Evolutionary conservation across 2,113 vertebrate species (phyloP).

Genomic region (Rhabdornis inornatus): DNA sequence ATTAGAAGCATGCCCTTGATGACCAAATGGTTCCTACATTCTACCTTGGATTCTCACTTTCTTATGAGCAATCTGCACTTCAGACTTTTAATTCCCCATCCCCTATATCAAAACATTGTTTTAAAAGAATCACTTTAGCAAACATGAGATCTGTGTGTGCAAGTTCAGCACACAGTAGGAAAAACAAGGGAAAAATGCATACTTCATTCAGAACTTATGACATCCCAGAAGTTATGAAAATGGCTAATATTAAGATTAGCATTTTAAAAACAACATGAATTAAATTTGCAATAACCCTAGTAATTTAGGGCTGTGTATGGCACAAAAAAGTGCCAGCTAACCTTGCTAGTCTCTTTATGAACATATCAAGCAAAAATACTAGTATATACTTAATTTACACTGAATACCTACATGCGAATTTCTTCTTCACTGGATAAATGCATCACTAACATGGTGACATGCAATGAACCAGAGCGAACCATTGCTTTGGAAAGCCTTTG

Average conservation of each 20-base stretch:
- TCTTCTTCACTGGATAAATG: slow-evolving; percentile 85
- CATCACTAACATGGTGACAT: slow-evolving; percentile 90
- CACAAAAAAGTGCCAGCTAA: not conserved
- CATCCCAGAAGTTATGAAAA: not conserved
- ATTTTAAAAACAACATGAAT: not conserved
- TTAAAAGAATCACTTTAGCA: not conserved
- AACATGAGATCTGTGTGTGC: not conserved
- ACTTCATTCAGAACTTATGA: not conserved
- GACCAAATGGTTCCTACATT: not conserved
- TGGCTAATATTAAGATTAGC: not conserved
- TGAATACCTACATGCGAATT: slow-evolving; percentile 80
- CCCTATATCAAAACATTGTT: not conserved
- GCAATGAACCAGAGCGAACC: slow-evolving; percentile 80
- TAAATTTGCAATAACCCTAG: not conserved
- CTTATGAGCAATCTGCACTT: not conserved
- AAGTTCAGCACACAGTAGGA: not conserved
- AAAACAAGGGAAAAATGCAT: not conserved
- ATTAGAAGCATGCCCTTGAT: not conserved
- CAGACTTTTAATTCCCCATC: not conserved
- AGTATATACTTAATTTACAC: not conserved
- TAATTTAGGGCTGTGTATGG: not conserved
- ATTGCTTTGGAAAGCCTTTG: slow-evolving; percentile 82
- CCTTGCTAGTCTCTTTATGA: not conserved
- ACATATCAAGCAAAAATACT: not conserved
- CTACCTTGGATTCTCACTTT: not conserved